These are phyloP conservation scores for Misgurnus mizolepis DNA, from an alignment of 2,113 vertebrate species.

Conservation along the genomic window DNA sequence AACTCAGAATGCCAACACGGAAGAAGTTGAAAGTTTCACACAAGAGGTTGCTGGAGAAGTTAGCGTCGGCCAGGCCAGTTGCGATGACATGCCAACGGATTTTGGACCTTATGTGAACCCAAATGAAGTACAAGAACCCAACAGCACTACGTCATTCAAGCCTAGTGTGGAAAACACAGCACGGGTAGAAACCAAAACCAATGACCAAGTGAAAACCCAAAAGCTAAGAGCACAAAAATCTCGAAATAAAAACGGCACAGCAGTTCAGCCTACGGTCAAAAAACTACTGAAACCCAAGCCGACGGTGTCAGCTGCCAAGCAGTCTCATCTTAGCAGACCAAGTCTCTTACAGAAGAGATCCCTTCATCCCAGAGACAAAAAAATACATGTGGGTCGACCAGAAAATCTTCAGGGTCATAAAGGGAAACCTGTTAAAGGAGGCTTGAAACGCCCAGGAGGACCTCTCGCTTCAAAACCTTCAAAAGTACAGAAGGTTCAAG, in stretches of 20 bases:
- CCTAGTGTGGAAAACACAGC: constrained; percentile 40
- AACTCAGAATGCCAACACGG: constrained; percentile 46
- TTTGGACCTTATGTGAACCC: constrained; percentile 73
- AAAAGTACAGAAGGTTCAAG: constrained; percentile 83
- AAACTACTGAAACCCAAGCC: constrained; percentile 64
- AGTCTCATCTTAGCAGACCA: constrained; percentile 54
- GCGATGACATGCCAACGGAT: constrained; percentile 61
- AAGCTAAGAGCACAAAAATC: constrained; percentile 50
- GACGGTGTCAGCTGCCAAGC: constrained; percentile 53
- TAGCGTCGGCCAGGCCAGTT: constrained; percentile 51
- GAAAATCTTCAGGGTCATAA: constrained; percentile 64
- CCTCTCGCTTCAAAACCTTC: constrained; percentile 68
- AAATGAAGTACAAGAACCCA: constrained; percentile 74
- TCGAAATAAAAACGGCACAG: constrained; percentile 58
- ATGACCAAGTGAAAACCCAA: constrained; percentile 54
- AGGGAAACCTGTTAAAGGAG: constrained; percentile 63
- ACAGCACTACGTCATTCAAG: constrained; percentile 54
- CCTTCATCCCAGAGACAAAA: constrained; percentile 52
- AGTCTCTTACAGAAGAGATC: constrained; percentile 67
- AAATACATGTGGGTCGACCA: constrained; percentile 38
- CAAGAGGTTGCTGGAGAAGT: constrained; percentile 60
- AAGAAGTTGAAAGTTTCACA: constrained; percentile 37
- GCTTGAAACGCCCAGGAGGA: constrained; percentile 76
- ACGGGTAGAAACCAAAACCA: constrained; percentile 48
- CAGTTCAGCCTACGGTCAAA: constrained; percentile 47